phyloP scores from a whole-genome alignment of 1,140 invertebrate species.

The Drosophila ogumai region DNA sequence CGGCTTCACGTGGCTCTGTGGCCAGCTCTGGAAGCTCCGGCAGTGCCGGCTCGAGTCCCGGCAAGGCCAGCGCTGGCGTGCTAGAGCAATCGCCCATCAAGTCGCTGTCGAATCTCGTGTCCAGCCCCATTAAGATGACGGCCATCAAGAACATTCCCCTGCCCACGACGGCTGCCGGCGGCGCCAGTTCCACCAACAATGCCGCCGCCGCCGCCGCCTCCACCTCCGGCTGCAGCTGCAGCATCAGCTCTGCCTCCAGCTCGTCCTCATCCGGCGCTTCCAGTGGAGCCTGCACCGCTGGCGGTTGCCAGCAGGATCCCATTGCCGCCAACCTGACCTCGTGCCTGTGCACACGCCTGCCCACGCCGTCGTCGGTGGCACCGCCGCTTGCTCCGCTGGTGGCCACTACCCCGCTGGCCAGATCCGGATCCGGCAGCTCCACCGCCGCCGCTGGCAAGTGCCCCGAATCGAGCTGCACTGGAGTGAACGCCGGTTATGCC shows the following conservation, averaged over 20 bases:
- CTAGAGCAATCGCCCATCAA: constrained; percentile 87
- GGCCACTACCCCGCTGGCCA: constrained; percentile 4
- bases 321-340: constrained; percentile 85
- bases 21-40: neutral
- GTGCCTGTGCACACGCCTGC: constrained; percentile 84
- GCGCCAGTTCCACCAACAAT: constrained; percentile 2
- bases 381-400: constrained; percentile 24
- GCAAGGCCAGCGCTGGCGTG: constrained; percentile 31
- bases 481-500: constrained; percentile 21
- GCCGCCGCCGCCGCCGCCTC: constrained; percentile 1
- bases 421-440: constrained; percentile 11
- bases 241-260: constrained; percentile 3
- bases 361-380: constrained; percentile 31
- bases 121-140: constrained; percentile 86
- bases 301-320: constrained; percentile 83
- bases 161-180: constrained; percentile 42
- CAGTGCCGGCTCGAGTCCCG: neutral
- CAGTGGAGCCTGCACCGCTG: constrained; percentile 38
- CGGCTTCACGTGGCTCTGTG: neutral
- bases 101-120: constrained; percentile 87
- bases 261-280: neutral
- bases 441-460: constrained; percentile 15
- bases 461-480: constrained; percentile 29
- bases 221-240: constrained; percentile 13
- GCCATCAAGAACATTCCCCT: constrained; percentile 83